phyloP scores from a whole-genome alignment of 30 jellyfish, hydroid and myxozoan genomes.

The Aurelia aurita complex sp. Pacific region DNA sequence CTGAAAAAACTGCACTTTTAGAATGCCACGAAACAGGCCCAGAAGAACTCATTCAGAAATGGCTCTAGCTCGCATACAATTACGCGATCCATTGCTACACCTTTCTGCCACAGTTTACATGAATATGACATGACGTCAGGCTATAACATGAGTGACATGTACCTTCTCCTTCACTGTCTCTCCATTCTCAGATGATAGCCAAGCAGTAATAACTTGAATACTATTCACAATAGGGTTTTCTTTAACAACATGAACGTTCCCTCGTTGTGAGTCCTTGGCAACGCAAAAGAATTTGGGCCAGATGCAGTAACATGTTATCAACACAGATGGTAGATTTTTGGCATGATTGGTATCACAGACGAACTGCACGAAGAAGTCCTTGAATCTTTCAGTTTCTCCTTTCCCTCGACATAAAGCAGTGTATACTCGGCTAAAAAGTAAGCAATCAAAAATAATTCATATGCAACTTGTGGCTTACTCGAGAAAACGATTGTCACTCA shows the following conservation, averaged over 20 bases:
- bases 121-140: too few species aligned
- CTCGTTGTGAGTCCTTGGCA: neutral
- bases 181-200: constrained; percentile 7
- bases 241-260: neutral
- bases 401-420: constrained; percentile 44
- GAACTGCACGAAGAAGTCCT: constrained; percentile 23
- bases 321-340: constrained; percentile 10
- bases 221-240: neutral
- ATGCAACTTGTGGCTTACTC: neutral
- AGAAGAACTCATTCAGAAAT: too few species aligned
- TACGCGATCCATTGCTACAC: too few species aligned
- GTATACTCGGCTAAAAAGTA: constrained; percentile 36
- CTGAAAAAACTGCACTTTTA: too few species aligned
- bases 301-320: constrained; percentile 36
- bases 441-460: too few species aligned
- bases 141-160: neutral
- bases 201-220: constrained; percentile 13
- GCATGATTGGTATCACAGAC: constrained; percentile 1
- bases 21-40: too few species aligned
- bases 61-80: too few species aligned
- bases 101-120: too few species aligned
- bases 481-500: too few species aligned
- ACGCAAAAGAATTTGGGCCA: constrained; percentile 48
- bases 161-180: neutral
- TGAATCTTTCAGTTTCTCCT: neutral